A percentile compares a stretch with the other conserved stretches of the same genome.
These are phyloP conservation scores for Hyposoter dolosus DNA, from an alignment of 2,888 invertebrate species.

Conservation along the genomic window DNA sequence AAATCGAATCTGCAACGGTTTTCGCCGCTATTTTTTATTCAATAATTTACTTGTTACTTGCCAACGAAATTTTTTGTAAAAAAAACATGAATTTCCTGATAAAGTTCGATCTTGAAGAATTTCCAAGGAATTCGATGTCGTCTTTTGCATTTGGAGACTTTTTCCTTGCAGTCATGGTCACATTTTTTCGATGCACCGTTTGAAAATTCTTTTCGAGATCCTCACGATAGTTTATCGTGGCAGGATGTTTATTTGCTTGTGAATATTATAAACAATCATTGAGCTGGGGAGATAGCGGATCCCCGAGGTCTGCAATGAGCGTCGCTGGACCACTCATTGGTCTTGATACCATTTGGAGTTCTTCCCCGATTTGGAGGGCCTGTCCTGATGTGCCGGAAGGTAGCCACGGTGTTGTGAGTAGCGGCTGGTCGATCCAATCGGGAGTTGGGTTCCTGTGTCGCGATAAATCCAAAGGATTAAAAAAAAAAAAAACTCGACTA, in stretches of 20 bases:
- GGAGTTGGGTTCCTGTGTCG: slow-evolving; percentile 39
- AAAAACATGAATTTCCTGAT: too few species aligned
- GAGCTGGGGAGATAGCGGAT: neutral
- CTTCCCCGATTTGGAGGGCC: slow-evolving; percentile 44
- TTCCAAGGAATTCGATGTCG: too few species aligned
- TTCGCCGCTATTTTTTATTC: too few species aligned
- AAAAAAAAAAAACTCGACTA: neutral
- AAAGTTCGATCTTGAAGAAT: too few species aligned
- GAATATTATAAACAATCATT: neutral
- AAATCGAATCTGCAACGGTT: neutral
- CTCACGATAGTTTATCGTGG: neutral
- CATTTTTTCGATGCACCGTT: neutral
- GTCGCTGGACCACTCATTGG: neutral
- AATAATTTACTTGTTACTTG: too few species aligned
- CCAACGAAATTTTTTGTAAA: too few species aligned
- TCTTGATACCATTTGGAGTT: slow-evolving; percentile 33
- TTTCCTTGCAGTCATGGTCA: neutral
- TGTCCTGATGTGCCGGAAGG: slow-evolving; percentile 32
- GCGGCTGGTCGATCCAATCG: slow-evolving; percentile 19
- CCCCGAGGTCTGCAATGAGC: neutral
- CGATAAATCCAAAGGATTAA: neutral
- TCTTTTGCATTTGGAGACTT: neutral
- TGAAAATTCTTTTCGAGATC: neutral
- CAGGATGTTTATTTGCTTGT: neutral
- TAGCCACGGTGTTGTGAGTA: slow-evolving; percentile 39